A percentile compares a stretch with the other conserved stretches of the same genome.
phyloP scores from a whole-genome alignment of 2,113 vertebrate species.

The Phycodurus eques region DNA sequence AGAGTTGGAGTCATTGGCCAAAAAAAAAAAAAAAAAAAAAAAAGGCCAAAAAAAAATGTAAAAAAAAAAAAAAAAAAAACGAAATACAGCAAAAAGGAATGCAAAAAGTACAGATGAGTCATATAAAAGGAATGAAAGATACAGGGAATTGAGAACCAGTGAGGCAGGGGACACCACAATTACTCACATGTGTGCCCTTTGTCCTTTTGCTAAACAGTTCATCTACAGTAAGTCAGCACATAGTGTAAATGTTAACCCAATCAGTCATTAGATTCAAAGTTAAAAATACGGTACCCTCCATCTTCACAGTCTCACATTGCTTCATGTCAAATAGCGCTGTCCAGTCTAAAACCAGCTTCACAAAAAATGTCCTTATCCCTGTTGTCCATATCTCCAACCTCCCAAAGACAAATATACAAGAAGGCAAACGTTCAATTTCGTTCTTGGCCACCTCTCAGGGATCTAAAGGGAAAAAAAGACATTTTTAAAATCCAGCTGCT shows the following conservation, averaged over 20 bases:
- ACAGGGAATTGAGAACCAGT: not conserved
- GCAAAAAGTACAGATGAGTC: conserved; percentile 11
- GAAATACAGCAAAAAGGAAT: conserved; percentile 5
- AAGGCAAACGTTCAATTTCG: conserved; percentile 25
- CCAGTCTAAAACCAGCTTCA: not conserved
- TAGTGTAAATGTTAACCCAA: not conserved
- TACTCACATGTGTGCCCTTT: conserved; percentile 61
- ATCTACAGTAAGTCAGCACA: not conserved
- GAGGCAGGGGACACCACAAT: conserved; percentile 42
- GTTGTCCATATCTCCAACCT: not conserved
- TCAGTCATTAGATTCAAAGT: not conserved
- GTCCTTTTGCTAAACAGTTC: conserved; percentile 19
- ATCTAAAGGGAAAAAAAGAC: conserved; percentile 23
- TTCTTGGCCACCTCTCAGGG: conserved; percentile 20
- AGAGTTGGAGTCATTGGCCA: conserved; percentile 30
- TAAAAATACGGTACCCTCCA: not conserved
- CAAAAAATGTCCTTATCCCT: not conserved
- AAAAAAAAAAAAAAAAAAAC: conserved; percentile 19
- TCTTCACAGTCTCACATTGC: not conserved
- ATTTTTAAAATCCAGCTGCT: not conserved
- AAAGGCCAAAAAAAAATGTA: not conserved
- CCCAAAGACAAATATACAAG: conserved; percentile 18
- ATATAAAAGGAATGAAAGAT: conserved; percentile 18
- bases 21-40: not conserved
- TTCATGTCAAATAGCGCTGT: not conserved